phyloP scores from a whole-genome alignment of 2,797 vertebrate genomes.

The Pangasius djambal region DNA sequence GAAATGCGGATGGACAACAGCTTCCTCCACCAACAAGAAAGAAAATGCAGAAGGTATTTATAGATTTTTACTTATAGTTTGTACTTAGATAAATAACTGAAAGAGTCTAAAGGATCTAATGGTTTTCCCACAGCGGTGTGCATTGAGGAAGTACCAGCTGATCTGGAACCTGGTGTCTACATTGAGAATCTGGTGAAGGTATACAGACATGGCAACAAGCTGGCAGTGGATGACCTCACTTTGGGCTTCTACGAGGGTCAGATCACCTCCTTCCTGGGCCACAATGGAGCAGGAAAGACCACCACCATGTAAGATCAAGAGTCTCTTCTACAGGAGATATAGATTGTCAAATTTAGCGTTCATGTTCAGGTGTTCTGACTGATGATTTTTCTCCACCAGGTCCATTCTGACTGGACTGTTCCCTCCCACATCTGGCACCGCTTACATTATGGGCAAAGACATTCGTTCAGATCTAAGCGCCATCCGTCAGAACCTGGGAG shows the following conservation, averaged over 20 bases:
- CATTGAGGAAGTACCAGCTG: slow-evolving; percentile 90
- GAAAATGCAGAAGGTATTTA: slow-evolving; percentile 82
- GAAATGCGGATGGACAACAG: slow-evolving; percentile 73
- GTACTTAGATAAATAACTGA: neutral
- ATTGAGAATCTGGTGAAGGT: slow-evolving; percentile 96
- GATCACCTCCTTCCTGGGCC: slow-evolving; percentile 96
- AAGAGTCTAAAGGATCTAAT: neutral
- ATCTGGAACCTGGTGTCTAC: slow-evolving; percentile 91
- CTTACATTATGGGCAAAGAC: slow-evolving; percentile 95
- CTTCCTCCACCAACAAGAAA: slow-evolving; percentile 74
- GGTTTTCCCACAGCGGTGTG: slow-evolving; percentile 77
- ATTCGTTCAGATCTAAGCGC: slow-evolving; percentile 88
- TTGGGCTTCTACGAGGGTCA: slow-evolving; percentile 96
- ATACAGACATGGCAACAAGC: slow-evolving; percentile 93
- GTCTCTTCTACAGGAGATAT: neutral
- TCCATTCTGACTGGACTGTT: slow-evolving; percentile 97
- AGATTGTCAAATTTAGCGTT: neutral
- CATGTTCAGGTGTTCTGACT: neutral
- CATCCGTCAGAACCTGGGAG: slow-evolving; percentile 92
- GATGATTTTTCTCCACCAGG: slow-evolving; percentile 70
- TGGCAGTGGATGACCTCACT: slow-evolving; percentile 91
- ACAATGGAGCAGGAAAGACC: slow-evolving; percentile 98
- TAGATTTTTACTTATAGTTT: neutral
- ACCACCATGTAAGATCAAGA: slow-evolving; percentile 90
- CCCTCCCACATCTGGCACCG: slow-evolving; percentile 94